Conservation (phyloP, 2,113 vertebrate genomes). For the human region DNA sequence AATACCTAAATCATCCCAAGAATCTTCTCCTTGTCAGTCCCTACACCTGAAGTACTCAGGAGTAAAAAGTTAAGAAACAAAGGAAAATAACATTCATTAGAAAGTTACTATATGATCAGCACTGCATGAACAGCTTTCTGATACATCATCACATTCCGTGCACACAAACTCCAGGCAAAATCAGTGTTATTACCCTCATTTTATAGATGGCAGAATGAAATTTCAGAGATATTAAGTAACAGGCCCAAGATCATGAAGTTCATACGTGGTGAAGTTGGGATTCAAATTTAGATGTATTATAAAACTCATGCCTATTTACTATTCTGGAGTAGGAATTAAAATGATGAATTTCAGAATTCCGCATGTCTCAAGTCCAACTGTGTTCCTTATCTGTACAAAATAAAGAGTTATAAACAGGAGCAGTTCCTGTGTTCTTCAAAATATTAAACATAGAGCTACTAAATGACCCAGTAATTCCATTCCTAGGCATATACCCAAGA, state of each 20-base stretch:
- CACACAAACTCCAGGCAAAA: background rate
- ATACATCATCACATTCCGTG: background rate
- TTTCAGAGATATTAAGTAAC: background rate
- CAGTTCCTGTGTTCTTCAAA: background rate
- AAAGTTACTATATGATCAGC: background rate
- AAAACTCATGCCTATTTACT: background rate
- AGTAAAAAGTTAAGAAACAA: background rate
- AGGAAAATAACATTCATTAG: background rate
- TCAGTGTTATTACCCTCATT: background rate
- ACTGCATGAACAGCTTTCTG: background rate
- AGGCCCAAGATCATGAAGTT: background rate
- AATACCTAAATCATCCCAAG: background rate
- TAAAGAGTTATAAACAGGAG: background rate
- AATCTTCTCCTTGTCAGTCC: background rate
- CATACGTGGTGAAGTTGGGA: background rate
- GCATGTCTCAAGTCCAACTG: background rate
- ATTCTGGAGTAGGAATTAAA: slow-evolving; percentile 13
- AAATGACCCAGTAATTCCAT: background rate
- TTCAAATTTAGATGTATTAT: background rate
- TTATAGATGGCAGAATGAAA: background rate
- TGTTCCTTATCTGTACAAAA: background rate
- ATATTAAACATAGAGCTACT: background rate
- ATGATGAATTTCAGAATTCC: background rate
- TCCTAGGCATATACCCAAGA: background rate
- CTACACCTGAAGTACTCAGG: background rate